Conservation (phyloP, 2,113 vertebrate species). For the Cryptotis parvus region DNA sequence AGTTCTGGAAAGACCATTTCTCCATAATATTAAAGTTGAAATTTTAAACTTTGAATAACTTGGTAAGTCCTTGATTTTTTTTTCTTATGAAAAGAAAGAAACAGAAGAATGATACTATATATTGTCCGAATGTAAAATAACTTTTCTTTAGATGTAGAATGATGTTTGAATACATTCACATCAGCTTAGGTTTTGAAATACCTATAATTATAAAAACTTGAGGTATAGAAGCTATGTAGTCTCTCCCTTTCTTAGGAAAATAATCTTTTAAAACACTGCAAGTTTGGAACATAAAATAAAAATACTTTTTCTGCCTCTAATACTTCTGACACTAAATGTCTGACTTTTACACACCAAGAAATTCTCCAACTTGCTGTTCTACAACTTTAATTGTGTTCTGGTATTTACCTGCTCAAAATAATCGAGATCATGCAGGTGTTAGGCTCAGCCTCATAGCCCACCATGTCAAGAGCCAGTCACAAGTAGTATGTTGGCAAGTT, state of each 20-base stretch:
- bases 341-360: background rate
- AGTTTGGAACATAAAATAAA: background rate
- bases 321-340: conserved; percentile 9
- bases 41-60: conserved; percentile 55
- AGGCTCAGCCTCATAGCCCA: background rate
- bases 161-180: conserved; percentile 45
- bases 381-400: background rate
- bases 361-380: background rate
- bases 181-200: conserved; percentile 23
- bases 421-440: background rate
- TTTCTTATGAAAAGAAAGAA: conserved; percentile 40
- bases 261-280: conserved; percentile 58
- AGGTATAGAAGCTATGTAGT: conserved; percentile 49
- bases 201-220: conserved; percentile 58
- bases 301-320: background rate
- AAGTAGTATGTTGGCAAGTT: background rate
- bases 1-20: conserved; percentile 63
- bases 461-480: background rate
- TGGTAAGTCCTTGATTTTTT: conserved; percentile 30
- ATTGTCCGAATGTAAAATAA: conserved; percentile 57
- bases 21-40: conserved; percentile 62
- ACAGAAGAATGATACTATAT: background rate
- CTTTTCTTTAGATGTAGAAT: conserved; percentile 39
- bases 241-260: conserved; percentile 54
- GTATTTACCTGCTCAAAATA: background rate